A percentile compares a stretch with the other conserved stretches of the same genome.
phyloP scores from a whole-genome alignment of 1,140 invertebrate species.

The Cryptotermes secundus region DNA sequence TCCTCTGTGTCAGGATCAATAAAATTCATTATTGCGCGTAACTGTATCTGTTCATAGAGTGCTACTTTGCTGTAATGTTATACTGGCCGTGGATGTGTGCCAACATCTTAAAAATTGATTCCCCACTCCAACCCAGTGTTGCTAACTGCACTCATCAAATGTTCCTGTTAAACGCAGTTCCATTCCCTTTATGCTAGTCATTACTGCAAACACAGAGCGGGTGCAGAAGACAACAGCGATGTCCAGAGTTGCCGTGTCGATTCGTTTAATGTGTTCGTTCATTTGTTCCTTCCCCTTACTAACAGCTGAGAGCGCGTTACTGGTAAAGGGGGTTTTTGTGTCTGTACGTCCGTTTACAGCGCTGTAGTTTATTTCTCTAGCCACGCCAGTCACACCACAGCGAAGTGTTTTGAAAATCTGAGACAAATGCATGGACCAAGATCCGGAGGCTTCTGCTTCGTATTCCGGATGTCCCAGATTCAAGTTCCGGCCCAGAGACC shows the following conservation, averaged over 20 bases:
- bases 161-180: neutral
- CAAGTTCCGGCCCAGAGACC: no score
- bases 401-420: no score
- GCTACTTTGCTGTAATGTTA: no score
- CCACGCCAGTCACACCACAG: no score
- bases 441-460: no score
- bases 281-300: neutral
- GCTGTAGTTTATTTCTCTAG: no score
- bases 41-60: no score
- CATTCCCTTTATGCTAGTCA: neutral
- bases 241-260: neutral
- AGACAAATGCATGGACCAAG: no score
- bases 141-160: constrained; percentile 4
- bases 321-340: no score
- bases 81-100: neutral
- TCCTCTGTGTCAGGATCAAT: neutral
- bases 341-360: no score
- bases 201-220: neutral
- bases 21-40: neutral
- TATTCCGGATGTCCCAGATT: no score
- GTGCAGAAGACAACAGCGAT: neutral
- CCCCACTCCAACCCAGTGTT: neutral
- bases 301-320: no score
- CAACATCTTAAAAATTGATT: constrained; percentile 20
- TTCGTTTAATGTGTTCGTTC: neutral